Evolutionary conservation across 2,888 invertebrate species (phyloP), one percentile per base, ranked within the genome.

Genomic region (Dynastes hyllus): DNA sequence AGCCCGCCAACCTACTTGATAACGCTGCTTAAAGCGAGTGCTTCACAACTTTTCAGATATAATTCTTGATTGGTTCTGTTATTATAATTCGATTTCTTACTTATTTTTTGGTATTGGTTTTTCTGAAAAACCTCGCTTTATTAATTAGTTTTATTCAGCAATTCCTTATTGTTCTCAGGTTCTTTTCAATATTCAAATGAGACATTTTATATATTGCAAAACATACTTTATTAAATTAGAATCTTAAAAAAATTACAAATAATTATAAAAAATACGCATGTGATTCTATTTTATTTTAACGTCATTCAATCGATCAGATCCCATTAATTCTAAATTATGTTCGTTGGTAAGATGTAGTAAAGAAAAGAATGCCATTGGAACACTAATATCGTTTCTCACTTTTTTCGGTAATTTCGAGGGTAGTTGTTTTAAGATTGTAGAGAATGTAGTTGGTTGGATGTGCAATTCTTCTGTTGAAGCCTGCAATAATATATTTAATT

Each of bases 301-400:
- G 1, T 67, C 45, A 22, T 45, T 45, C 22, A 45, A 40, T n/a
- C 0, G 6, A 9, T 69, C 29, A 13, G 9, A 1, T 53, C 51
- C 51, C 6, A 90, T 89, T 32, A 94, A 86, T 53, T 91, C 86
- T 0, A 95, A 88, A 53, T 91, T 92, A 84, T 94, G 93, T 86
- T 97, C 97, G 87, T 97, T 97, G 2, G 95, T 95, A 83, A 97
- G 90, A 90, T 97, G 97, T 3, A 97, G 90, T 22, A 97, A 90
- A 0, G 96, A 94, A 32, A 95, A 92, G 87, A 97, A 93, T 0
- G 95, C 95, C 76, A 97, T 91, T 0, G 95, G 94, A 37, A 94
- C 92, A 85, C 95, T 95, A 73, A 97, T 90, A 32, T 95, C 93
- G 71, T 94, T 93, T 0, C 91, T 90, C 92, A 94, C 95, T 81